Percentiles rank a stretch among this genome's conserved stretches.
Conservation (phyloP, 1,140 invertebrate species). For the Bombus confusus region DNA sequence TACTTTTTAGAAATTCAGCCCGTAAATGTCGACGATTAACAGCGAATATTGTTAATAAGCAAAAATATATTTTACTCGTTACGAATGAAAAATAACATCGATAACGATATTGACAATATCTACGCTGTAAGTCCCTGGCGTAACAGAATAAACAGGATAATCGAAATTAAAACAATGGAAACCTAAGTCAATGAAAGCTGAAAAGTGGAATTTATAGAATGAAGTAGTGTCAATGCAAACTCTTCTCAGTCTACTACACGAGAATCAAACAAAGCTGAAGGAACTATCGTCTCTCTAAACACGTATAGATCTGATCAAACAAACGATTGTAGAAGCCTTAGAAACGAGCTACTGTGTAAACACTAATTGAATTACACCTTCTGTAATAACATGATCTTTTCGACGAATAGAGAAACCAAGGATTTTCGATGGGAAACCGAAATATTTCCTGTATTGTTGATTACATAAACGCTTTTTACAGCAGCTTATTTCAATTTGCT, state of each 20-base stretch:
- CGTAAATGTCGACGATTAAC: neutral
- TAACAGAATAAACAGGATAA: neutral
- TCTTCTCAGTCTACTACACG: neutral
- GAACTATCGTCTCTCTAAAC: neutral
- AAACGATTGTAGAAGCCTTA: slow-evolving; percentile 28
- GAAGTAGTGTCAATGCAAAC: neutral
- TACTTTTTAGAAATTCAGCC: slow-evolving; percentile 40
- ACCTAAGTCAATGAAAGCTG: neutral
- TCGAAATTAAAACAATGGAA: neutral
- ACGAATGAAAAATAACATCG: neutral
- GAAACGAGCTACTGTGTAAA: neutral
- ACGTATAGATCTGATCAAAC: neutral
- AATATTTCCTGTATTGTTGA: neutral
- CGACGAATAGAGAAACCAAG: neutral
- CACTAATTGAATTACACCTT: slow-evolving; percentile 28
- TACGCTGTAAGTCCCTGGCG: neutral
- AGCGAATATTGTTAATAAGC: too few species aligned
- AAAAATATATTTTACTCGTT: neutral
- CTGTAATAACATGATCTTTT: neutral
- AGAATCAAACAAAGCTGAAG: neutral
- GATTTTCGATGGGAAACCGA: neutral
- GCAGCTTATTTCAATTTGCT: neutral
- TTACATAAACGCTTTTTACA: neutral
- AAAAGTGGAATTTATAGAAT: neutral
- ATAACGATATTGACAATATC: neutral